phyloP scores from a whole-genome alignment of 2,888 invertebrate genomes.

The Drosophila ezoana region DNA sequence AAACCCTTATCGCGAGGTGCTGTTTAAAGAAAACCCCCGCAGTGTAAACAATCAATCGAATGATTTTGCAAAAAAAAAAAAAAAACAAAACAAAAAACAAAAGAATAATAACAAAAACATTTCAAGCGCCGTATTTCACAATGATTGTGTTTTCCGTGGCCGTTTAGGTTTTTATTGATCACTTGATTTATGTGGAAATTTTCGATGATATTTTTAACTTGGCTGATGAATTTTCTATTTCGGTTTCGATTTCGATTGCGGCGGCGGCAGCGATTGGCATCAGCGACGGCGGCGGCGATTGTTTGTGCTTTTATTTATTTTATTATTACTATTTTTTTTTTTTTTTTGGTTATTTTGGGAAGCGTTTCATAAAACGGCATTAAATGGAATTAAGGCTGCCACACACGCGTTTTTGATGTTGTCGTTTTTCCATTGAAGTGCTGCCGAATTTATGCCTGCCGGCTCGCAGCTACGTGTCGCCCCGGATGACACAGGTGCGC shows the following conservation, averaged over 20 bases:
- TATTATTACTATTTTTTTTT: background rate
- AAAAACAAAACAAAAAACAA: slow-evolving; percentile 4
- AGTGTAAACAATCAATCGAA: slow-evolving; percentile 45
- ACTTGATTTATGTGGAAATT: slow-evolving; percentile 69
- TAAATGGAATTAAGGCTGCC: slow-evolving; percentile 72
- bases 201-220: slow-evolving; percentile 65
- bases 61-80: slow-evolving; percentile 35
- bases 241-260: slow-evolving; percentile 33
- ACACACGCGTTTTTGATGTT: slow-evolving; percentile 33
- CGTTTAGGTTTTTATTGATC: slow-evolving; percentile 62
- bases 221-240: slow-evolving; percentile 73
- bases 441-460: slow-evolving; percentile 23
- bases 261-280: slow-evolving; percentile 40
- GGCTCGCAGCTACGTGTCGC: background rate
- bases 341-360: slow-evolving; percentile 22
- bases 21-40: slow-evolving; percentile 10
- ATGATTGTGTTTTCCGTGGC: slow-evolving; percentile 30
- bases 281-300: slow-evolving; percentile 22
- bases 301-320: slow-evolving; percentile 13
- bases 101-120: slow-evolving; percentile 2
- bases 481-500: slow-evolving; percentile 4
- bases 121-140: slow-evolving; percentile 44
- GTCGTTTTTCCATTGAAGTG: slow-evolving; percentile 35
- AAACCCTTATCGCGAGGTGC: slow-evolving; percentile 5
- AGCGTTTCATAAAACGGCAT: slow-evolving; percentile 65